Percentiles rank a stretch among this genome's conserved stretches.
Conservation (phyloP, 2,113 vertebrate species). For the Chauna torquata region DNA sequence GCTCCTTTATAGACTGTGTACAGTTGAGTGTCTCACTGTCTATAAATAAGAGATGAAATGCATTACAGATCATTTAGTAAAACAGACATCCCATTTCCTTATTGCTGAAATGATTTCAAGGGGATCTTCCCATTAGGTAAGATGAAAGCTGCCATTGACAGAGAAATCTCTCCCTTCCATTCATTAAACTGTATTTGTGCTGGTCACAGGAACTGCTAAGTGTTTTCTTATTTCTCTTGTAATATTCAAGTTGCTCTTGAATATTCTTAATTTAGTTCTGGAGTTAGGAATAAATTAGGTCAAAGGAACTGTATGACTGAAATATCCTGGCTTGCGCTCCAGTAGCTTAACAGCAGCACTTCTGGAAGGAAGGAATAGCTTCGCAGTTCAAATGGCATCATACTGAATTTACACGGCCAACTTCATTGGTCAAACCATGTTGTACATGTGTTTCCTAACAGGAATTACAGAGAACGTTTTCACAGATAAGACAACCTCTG, state of each 20-base stretch:
- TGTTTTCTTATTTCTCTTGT: background rate
- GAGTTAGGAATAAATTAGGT: background rate
- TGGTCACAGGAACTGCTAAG: background rate
- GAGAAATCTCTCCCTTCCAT: background rate
- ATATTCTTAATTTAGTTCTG: background rate
- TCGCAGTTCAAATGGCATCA: background rate
- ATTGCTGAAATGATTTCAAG: background rate
- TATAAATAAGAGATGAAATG: background rate
- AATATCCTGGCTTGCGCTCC: background rate
- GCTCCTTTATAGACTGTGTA: background rate
- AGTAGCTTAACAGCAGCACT: background rate
- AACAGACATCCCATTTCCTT: background rate
- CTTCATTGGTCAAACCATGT: background rate
- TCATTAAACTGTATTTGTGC: background rate
- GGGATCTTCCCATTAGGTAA: background rate
- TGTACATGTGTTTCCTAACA: background rate
- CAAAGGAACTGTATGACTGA: background rate
- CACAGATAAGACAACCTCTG: background rate
- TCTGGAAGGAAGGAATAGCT: background rate
- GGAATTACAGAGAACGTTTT: background rate
- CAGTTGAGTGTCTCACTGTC: background rate
- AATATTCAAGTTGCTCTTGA: background rate
- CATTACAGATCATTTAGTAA: background rate
- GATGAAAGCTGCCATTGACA: background rate
- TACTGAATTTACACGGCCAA: background rate